Conservation (phyloP, 2,797 vertebrate species). For the Enoplosus armatus region DNA sequence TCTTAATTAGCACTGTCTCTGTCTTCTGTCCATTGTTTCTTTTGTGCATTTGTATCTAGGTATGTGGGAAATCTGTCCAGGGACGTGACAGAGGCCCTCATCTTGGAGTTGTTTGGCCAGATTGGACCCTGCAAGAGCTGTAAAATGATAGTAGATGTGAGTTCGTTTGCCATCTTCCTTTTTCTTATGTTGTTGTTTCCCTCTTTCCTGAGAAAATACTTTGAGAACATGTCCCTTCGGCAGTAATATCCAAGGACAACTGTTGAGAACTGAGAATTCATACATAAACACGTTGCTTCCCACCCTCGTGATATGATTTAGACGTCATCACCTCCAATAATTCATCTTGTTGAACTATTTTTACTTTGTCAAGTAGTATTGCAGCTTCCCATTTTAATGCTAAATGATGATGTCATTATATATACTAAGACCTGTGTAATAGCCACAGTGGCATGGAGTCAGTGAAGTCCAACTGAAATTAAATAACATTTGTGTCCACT, state of each 20-base stretch:
- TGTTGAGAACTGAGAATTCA: neutral
- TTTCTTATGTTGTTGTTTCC: constrained; percentile 42
- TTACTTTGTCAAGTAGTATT: neutral
- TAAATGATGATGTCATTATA: neutral
- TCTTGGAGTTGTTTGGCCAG: constrained; percentile 95
- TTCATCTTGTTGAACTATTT: neutral
- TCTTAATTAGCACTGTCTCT: neutral
- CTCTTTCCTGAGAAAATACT: neutral
- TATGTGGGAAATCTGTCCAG: constrained; percentile 96
- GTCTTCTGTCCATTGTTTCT: constrained; percentile 25
- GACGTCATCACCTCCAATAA: neutral
- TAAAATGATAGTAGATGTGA: constrained; percentile 98
- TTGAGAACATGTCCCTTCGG: neutral
- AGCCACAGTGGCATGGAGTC: neutral
- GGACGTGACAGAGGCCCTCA: constrained; percentile 95
- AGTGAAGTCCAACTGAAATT: neutral
- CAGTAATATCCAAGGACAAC: neutral
- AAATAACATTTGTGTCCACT: neutral
- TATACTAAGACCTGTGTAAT: neutral
- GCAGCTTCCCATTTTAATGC: neutral
- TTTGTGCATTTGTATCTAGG: constrained; percentile 72
- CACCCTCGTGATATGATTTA: neutral
- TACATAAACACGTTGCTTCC: neutral
- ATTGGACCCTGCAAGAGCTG: constrained; percentile 97
- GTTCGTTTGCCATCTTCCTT: constrained; percentile 60